phyloP scores from a whole-genome alignment of 2,888 invertebrate genomes.

The Drosophila sordidapex region DNA sequence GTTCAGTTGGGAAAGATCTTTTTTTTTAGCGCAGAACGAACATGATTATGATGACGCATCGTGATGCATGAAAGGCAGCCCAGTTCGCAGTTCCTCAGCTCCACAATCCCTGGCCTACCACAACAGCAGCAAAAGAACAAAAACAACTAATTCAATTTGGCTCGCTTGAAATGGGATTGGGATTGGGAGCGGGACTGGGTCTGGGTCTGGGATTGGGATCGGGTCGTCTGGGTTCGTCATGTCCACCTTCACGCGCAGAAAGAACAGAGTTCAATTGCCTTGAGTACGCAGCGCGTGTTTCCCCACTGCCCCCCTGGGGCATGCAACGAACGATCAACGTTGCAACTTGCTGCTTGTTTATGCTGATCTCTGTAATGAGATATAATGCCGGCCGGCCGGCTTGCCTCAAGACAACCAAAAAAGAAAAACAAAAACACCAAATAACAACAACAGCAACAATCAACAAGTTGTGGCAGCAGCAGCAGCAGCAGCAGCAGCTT shows the following conservation, averaged over 20 bases:
- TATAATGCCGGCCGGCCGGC: slow-evolving; percentile 77
- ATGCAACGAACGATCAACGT: slow-evolving; percentile 40
- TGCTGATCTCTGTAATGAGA: slow-evolving; percentile 80
- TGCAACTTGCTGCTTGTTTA: slow-evolving; percentile 63
- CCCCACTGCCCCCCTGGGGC: slow-evolving; percentile 30
- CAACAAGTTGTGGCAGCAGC: slow-evolving; percentile 16
- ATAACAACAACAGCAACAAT: slow-evolving; percentile 27
- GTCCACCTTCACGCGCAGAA: slow-evolving; percentile 73
- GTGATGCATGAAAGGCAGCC: slow-evolving; percentile 45
- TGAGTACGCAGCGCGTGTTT: slow-evolving; percentile 58
- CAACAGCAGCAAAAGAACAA: slow-evolving; percentile 45
- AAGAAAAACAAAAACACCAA: slow-evolving; percentile 5
- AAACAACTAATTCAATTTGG: slow-evolving; percentile 70
- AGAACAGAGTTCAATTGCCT: slow-evolving; percentile 69
- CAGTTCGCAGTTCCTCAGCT: slow-evolving; percentile 32
- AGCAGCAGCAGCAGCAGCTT: slow-evolving; percentile 32
- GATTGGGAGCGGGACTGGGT: slow-evolving; percentile 26
- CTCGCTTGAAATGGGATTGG: slow-evolving; percentile 51
- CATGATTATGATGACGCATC: slow-evolving; percentile 78
- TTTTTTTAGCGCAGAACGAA: slow-evolving; percentile 59
- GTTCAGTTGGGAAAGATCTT: slow-evolving; percentile 54
- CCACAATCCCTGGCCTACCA: slow-evolving; percentile 64
- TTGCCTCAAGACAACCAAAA: slow-evolving; percentile 43
- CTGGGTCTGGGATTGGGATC: slow-evolving; percentile 30
- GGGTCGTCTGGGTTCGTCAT: slow-evolving; percentile 50